Evolutionary conservation across 2,113 vertebrate species (phyloP).

Genomic region (Oncorhynchus tshawytscha): DNA sequence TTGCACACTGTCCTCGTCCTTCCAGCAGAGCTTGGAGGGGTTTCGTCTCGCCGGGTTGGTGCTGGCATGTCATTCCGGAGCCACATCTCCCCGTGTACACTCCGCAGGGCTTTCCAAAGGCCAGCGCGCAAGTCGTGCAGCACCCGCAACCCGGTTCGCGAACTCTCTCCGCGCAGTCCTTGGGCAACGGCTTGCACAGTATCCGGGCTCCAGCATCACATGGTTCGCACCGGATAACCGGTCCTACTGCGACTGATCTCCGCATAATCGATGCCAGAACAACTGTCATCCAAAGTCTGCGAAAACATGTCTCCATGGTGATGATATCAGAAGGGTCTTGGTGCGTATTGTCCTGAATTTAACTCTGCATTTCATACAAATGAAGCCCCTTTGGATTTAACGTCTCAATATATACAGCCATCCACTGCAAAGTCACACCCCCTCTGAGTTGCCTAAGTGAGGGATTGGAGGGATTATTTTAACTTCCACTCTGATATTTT

Average conservation of each 20-base stretch:
- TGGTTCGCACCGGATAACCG: conserved; percentile 86
- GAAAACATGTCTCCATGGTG: conserved; percentile 75
- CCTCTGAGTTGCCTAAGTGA: conserved; percentile 67
- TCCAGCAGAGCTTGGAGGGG: conserved; percentile 87
- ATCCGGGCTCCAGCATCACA: conserved; percentile 81
- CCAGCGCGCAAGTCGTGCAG: conserved; percentile 88
- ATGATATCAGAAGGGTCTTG: conserved; percentile 9
- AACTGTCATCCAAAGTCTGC: conserved; percentile 72
- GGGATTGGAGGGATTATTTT: conserved; percentile 43
- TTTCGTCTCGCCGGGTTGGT: conserved; percentile 74
- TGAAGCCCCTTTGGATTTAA: conserved; percentile 53
- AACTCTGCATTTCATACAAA: conserved; percentile 54
- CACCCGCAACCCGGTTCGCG: conserved; percentile 92
- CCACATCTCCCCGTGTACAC: conserved; percentile 90
- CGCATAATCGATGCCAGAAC: conserved; percentile 63
- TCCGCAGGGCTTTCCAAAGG: conserved; percentile 79
- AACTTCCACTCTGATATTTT: conserved; percentile 12
- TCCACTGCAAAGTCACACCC: conserved; percentile 81
- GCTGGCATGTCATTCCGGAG: conserved; percentile 79
- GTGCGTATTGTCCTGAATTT: conserved; percentile 24
- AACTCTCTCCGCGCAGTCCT: conserved; percentile 81
- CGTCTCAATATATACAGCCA: conserved; percentile 81
- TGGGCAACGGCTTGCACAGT: conserved; percentile 79
- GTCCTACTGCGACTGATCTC: conserved; percentile 71
- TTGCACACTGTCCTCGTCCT: conserved; percentile 84